Evolutionary conservation across 2,797 vertebrate genomes (phyloP).

Genomic region (Cuculus canorus): DNA sequence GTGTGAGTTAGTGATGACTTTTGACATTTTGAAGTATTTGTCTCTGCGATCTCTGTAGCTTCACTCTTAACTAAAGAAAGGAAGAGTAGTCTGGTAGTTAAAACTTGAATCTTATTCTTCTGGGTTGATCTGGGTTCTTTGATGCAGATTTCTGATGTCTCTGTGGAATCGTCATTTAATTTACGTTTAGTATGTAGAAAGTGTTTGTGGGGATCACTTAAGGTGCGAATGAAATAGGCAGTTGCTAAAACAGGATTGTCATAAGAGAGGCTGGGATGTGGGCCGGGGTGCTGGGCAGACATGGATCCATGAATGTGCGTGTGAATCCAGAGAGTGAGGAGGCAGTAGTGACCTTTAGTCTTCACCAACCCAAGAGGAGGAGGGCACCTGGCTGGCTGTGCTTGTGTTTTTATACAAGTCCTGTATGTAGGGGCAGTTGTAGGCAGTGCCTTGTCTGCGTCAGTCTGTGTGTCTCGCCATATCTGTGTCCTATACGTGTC

Average conservation of each 20-base stretch:
- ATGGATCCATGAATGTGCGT: accelerated
- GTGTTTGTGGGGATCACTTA: background rate
- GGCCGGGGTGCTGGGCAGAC: background rate
- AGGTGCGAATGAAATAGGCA: background rate
- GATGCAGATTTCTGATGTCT: background rate
- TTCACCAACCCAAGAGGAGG: background rate
- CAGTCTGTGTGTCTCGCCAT: background rate
- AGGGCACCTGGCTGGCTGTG: background rate
- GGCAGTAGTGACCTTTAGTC: background rate
- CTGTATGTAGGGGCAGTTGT: background rate
- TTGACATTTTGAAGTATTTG: background rate
- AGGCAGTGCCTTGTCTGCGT: background rate
- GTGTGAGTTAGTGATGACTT: background rate
- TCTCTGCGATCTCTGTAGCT: background rate
- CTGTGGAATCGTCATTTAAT: background rate
- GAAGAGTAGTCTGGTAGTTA: background rate
- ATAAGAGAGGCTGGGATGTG: background rate
- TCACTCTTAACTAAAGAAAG: background rate
- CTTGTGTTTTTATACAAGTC: background rate
- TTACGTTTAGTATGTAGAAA: background rate
- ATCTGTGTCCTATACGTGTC: accelerated
- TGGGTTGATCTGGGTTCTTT: background rate
- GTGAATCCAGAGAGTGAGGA: background rate
- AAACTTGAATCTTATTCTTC: background rate
- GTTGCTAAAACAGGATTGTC: background rate